Evolutionary conservation across 2,113 vertebrate genomes (phyloP), one percentile per base, ranked within the genome.

Genomic region (Syngnathoides biaculeatus): DNA sequence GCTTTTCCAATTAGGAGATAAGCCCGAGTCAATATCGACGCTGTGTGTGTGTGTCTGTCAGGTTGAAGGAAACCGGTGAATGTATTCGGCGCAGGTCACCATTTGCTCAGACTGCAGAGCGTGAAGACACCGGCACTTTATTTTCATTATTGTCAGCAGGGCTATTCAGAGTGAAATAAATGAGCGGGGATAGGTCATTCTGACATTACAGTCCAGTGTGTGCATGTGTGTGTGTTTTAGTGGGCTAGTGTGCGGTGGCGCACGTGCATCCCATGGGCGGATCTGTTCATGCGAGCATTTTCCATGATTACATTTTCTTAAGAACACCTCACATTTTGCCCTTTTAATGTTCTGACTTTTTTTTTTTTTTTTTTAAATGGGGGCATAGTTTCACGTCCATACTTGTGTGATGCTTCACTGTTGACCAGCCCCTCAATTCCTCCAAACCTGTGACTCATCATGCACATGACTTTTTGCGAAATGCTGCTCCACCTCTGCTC

Each of bases 1-100:
- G 78, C 77, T 90, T 85, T 90, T 92, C 88, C 89, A 92, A 92
- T 92, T 92, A 92, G 87, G 79, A 91, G 91, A 92, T 92, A 92
- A 92, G 87, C 79, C 79, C 9, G 77, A 90, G 89, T 89, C 90
- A 90, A 87, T 92, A 88, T 85, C 68, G 30, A 67, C 42, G 58
- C 72, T 71, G 65, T 74, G 30, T 38, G 62, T 14, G 48, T 14
- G 48, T 22, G 48, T 19, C 19, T 22, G 48, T 72, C 30, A 64
- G 47, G 43, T 53, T 67, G 35, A 39, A 64, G 40, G 50, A 52
- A 71, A 74, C 64, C 47, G 64, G 17, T 55, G 57, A 80, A 78
- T 75, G 30, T 75, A 79, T 72, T 78, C 71, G 69, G 77, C 67
- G 42, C 50, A 56, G 69, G 56, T 70, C 27, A 9, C 39, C 66